Evolutionary conservation across 2,113 vertebrate genomes (phyloP).

Genomic region (Neomonachus schauinslandi): DNA sequence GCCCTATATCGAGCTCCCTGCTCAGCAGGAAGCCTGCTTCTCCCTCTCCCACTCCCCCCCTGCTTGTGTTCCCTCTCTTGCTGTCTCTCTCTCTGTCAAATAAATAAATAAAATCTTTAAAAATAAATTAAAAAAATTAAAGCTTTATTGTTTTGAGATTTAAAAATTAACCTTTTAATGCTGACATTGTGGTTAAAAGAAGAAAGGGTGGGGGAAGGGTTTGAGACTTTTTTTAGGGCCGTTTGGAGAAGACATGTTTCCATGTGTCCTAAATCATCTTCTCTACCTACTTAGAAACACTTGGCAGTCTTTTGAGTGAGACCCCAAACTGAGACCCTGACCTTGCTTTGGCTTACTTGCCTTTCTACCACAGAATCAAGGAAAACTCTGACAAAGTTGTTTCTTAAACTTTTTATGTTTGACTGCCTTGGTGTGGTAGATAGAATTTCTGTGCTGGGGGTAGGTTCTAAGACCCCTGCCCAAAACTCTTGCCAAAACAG

Average conservation of each 20-base stretch:
- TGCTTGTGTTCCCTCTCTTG: too few species aligned
- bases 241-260: not conserved
- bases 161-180: not conserved
- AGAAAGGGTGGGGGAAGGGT: not conserved
- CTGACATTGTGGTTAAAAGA: not conserved
- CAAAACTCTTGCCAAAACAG: not conserved
- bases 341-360: not conserved
- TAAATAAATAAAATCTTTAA: too few species aligned
- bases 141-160: not conserved
- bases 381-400: not conserved
- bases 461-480: not conserved
- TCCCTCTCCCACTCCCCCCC: too few species aligned
- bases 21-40: too few species aligned
- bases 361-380: not conserved
- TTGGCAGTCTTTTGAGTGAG: not conserved
- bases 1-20: too few species aligned
- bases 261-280: not conserved
- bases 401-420: not conserved
- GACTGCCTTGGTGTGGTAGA: not conserved
- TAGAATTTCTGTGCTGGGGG: not conserved
- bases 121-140: not conserved
- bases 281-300: not conserved
- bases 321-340: not conserved
- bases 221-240: not conserved
- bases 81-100: too few species aligned